Conservation (phyloP, 2,888 invertebrate genomes). For the Thymelicus sylvestris region DNA sequence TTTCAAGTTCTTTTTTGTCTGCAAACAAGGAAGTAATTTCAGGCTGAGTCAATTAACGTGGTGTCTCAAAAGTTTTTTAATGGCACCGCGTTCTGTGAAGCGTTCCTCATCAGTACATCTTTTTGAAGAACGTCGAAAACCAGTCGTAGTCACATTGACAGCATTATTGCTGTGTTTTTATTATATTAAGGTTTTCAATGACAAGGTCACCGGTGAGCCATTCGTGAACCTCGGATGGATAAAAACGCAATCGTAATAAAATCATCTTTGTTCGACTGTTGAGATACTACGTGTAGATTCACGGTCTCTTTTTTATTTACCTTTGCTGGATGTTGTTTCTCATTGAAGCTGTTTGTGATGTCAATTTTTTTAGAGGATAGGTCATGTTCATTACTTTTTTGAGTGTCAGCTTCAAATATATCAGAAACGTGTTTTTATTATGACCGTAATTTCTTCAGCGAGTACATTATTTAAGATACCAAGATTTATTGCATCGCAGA, state of each 20-base stretch:
- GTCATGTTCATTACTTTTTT: slow-evolving; percentile 35
- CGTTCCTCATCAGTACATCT: slow-evolving; percentile 22
- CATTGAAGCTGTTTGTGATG: slow-evolving; percentile 1
- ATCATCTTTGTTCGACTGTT: slow-evolving; percentile 26
- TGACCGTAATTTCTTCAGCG: slow-evolving; percentile 17
- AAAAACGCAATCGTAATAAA: slow-evolving; percentile 36
- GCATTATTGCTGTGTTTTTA: slow-evolving; percentile 42
- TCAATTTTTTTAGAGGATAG: slow-evolving; percentile 2
- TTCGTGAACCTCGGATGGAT: slow-evolving; percentile 27
- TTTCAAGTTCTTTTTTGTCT: slow-evolving; percentile 3
- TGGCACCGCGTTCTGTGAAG: slow-evolving; percentile 19
- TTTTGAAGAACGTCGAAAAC: slow-evolving; percentile 35
- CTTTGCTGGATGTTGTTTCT: neutral
- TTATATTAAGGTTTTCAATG: slow-evolving; percentile 41
- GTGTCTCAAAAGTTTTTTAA: slow-evolving; percentile 27
- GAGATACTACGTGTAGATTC: slow-evolving; percentile 18
- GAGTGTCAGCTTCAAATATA: slow-evolving; percentile 2
- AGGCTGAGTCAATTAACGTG: slow-evolving; percentile 21
- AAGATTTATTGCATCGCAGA: slow-evolving; percentile 34
- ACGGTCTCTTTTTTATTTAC: neutral
- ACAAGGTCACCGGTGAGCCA: slow-evolving; percentile 43
- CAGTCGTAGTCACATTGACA: slow-evolving; percentile 44
- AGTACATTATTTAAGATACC: slow-evolving; percentile 20
- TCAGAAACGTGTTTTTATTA: slow-evolving; percentile 8
- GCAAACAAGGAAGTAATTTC: slow-evolving; percentile 32